Evolutionary conservation across 2,113 vertebrate species (phyloP), one percentile per base, ranked within the genome.

Genomic region (Hippolais icterina): DNA sequence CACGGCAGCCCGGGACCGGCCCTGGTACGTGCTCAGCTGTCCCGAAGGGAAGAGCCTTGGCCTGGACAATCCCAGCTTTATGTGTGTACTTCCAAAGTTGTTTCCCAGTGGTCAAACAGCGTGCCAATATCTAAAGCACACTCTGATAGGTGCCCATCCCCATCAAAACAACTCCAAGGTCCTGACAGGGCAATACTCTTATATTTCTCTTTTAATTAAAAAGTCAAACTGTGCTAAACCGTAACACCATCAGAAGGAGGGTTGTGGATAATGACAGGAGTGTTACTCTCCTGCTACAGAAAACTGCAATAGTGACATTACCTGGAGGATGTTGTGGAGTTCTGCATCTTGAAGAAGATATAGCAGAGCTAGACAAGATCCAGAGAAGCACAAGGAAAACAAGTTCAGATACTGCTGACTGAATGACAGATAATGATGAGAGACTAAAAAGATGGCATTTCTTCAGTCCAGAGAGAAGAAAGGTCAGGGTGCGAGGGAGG

Each of bases 211-310:
- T 39, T 39, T 39, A 39, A 39, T 39, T 39, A 39, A 39, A 39
- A 39, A 39, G 37, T 39, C 37, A 39, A 39, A 39, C 37, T 39
- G 37, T 39, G 37, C 37, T 39, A 39, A 39, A 39, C 37, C 37
- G 9, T 11, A 39, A 39, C 37, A 39, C 37, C 37, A 11, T 79
- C 18, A 14, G 9, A 52, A 52, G 60, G 35, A 66, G 16, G 9
- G 8, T 2, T 31, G 24, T 10, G 33, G 33, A 23, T 63, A 63
- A 63, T 0, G 0, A 80, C 10, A 49, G n/a, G 5, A 49, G 8
- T 15, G 8, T 8, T 8, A 12, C 53, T 89, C 56, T 70, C 46
- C 54, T 57, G n/a, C 57, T 35, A 3, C 24, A 60, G 84, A 77
- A 89, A 77, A 53, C 31, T n/a, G 11, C 31, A 61, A 16, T 16